Evolutionary conservation across 2,888 invertebrate genomes (phyloP).

Genomic region (Lottia scabra): DNA sequence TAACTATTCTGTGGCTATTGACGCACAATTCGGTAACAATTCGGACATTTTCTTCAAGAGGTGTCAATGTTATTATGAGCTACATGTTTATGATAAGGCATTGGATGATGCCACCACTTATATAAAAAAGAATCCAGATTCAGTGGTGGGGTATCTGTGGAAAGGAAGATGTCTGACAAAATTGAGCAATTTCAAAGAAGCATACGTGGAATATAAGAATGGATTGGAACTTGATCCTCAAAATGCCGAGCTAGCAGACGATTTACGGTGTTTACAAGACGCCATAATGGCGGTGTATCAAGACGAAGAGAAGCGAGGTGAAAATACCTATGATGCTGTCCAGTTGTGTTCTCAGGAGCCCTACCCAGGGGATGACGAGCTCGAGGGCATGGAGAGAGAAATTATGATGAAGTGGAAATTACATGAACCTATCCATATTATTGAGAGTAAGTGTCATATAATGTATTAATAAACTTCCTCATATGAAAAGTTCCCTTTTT

Average conservation of each 20-base stretch:
- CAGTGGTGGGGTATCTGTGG: slow-evolving; percentile 32
- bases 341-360: slow-evolving; percentile 44
- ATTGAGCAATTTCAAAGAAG: slow-evolving; percentile 37
- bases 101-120: slow-evolving; percentile 34
- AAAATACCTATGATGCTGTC: slow-evolving; percentile 37
- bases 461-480: too few species aligned
- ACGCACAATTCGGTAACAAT: neutral
- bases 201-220: slow-evolving; percentile 31
- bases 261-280: slow-evolving; percentile 37
- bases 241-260: slow-evolving; percentile 33
- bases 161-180: slow-evolving; percentile 36
- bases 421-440: slow-evolving; percentile 16
- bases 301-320: slow-evolving; percentile 23
- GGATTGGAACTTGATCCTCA: slow-evolving; percentile 42
- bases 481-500: too few species aligned
- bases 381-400: slow-evolving; percentile 36
- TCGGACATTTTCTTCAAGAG: slow-evolving; percentile 20
- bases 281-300: slow-evolving; percentile 33
- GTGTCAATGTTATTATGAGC: slow-evolving; percentile 30
- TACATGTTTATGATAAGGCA: slow-evolving; percentile 30
- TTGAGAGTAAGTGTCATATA: too few species aligned
- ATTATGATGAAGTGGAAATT: slow-evolving; percentile 39
- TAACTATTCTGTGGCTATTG: neutral
- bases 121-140: slow-evolving; percentile 24
- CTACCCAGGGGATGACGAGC: slow-evolving; percentile 44